Evolutionary conservation across 2,888 invertebrate species (phyloP), one percentile per base, ranked within the genome.

Genomic region (Melipona beecheii): DNA sequence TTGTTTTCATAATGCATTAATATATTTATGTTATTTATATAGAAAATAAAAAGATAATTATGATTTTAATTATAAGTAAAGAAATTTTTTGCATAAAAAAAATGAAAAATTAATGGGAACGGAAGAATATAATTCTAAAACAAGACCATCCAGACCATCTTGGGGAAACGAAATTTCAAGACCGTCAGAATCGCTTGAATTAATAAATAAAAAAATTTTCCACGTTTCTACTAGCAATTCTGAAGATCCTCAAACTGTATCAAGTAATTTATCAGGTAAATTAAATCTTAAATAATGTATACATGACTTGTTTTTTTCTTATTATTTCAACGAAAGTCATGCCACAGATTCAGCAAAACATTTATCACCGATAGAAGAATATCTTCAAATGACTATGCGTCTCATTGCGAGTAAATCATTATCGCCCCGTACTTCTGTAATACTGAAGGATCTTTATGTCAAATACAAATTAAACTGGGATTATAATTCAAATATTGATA

Each of bases 351-450:
- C 2, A 21, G 50, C 24, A n/a, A 72, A 15, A 56, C 43, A 36
- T 19, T 50, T 62, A 36, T 56, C 75, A 0, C 75, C 75, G 3
- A 58, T 36, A 24, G 62, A 72, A 49, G 68, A 82, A 50, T 82
- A 72, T 36, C 68, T 73, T 17, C 36, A 17, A 24, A 68, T 75
- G 58, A 81, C 54, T 50, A 64, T 62, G 21, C 75, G 66, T 4
- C 27, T 82, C 2, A 76, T 82, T 21, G 21, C 75, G 56, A 81
- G 60, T 27, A 68, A 72, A 43, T 50, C 72, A 31, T 76, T 83
- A 54, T 65, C 83, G 4, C 62, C 71, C 13, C n/a, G 1, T n/a
- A 72, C 31, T 31, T 36, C 9, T 13, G 17, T 19, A n/a, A 81
- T 62, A 50, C 62, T 75, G 0, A 43, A 75, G 36, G 17, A 72